These are phyloP conservation scores for Chionodraco myersi DNA, from an alignment of 2,113 vertebrate genomes.

Conservation along the genomic window DNA sequence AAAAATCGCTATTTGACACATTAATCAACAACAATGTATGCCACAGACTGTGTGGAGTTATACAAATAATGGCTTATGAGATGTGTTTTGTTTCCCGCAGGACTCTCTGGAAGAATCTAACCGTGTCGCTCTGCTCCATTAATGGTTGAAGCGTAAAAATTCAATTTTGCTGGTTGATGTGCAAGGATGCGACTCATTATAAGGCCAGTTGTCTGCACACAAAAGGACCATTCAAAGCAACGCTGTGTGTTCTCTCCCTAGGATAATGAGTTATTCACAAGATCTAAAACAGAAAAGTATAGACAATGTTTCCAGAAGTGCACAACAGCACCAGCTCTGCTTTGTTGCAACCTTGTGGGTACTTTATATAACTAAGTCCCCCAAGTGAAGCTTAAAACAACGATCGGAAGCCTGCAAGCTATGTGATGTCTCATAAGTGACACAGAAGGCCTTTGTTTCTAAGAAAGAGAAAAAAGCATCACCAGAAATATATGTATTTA, in stretches of 20 bases:
- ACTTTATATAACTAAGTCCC: neutral
- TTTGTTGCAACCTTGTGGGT: neutral
- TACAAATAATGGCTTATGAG: conserved; percentile 22
- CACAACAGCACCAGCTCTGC: conserved; percentile 5
- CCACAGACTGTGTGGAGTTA: neutral
- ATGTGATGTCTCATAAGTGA: neutral
- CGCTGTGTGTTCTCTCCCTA: conserved; percentile 48
- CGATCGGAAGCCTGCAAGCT: neutral
- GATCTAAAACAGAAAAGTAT: conserved; percentile 17
- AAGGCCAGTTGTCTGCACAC: conserved; percentile 49
- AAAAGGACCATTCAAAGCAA: conserved; percentile 59
- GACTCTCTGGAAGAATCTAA: neutral
- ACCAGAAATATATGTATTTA: neutral
- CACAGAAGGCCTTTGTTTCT: neutral
- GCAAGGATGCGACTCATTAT: conserved; percentile 53
- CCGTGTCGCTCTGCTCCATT: conserved; percentile 6
- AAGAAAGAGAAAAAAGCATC: neutral
- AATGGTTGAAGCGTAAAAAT: conserved; percentile 47
- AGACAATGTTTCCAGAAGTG: conserved; percentile 9
- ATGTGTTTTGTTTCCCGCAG: conserved; percentile 15
- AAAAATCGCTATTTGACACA: neutral
- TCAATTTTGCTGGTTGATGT: conserved; percentile 55
- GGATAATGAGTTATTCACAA: conserved; percentile 50
- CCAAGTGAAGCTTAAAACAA: neutral
- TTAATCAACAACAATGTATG: conserved; percentile 12